These are phyloP conservation scores for Aphaenogaster floridana DNA, from an alignment of 1,140 invertebrate genomes.

Conservation along the genomic window DNA sequence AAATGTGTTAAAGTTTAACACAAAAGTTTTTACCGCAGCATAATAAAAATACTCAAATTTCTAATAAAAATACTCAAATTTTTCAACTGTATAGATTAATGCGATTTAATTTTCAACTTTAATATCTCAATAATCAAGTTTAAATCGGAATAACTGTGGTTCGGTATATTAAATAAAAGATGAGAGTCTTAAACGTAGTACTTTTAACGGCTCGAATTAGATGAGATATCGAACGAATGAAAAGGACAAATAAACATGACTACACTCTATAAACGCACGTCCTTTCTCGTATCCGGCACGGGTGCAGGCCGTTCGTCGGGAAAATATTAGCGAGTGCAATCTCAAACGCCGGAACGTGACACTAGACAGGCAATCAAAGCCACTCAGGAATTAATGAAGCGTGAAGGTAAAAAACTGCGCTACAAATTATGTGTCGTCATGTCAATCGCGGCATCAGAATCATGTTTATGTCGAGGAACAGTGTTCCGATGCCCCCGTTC, in stretches of 20 bases:
- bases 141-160: neutral
- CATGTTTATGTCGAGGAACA: neutral
- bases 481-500: slow-evolving; percentile 18
- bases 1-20: too few relatives aligned
- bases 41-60: too few relatives aligned
- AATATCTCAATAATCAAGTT: neutral
- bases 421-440: slow-evolving; percentile 51
- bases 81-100: neutral
- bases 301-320: neutral
- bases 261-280: neutral
- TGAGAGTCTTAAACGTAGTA: neutral
- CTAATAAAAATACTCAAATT: too few relatives aligned
- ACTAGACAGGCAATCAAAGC: neutral
- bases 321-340: slow-evolving; percentile 25
- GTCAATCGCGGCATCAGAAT: neutral
- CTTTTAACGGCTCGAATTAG: neutral
- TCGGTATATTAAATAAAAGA: neutral
- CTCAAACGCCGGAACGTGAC: neutral
- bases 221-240: neutral
- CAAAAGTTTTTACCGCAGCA: too few relatives aligned
- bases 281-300: neutral
- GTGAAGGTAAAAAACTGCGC: neutral
- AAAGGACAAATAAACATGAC: neutral
- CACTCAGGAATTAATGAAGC: slow-evolving; percentile 8
- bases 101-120: neutral